Evolutionary conservation across 2,888 invertebrate genomes (phyloP), one percentile per base, ranked within the genome.

Genomic region (Creontiades dilutus): DNA sequence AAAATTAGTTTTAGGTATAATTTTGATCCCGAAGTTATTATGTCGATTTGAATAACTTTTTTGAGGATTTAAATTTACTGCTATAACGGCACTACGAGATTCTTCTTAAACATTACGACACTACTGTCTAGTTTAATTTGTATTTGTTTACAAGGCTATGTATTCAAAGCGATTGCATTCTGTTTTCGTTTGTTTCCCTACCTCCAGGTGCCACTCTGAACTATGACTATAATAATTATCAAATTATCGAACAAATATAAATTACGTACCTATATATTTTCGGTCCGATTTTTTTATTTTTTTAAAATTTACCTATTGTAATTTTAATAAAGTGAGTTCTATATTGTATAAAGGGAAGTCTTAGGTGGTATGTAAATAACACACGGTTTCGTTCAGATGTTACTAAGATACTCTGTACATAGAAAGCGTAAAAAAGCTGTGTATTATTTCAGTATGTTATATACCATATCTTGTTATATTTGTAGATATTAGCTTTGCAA

Each of bases 11-110:
- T 85, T 27, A 27, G 68, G 68, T 68, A 68, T 68, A 23, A 85
- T 76, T 76, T 87, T 76, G 46, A 87, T 87, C 87, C 87, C 89
- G 27, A 48, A 81, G 89, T 89, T 89, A 89, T 89, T 89, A 80
- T 57, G 23, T 19, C 12, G 19, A 12, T 81, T 80, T 80, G 37
- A 89, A 89, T 89, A 89, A 89, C 89, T 81, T 89, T 37, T 28
- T 37, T 57, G 89, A 78, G 89, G 89, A 89, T 89, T 89, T 81
- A 37, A 89, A 80, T 68, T 75, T 86, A 86, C 86, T 48, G 19
- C 61, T 19, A 0, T 52, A 11, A 75, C 19, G 86, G 86, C 86
- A 86, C 86, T n/a, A 12, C 16, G 68, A 47, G 76, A 61, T 68
- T 46, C n/a, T 86, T 82, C 68, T 68, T 4, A n/a, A 9, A n/a